Evolutionary conservation across 2,888 invertebrate species (phyloP).

Genomic region (Copidosoma aretas): DNA sequence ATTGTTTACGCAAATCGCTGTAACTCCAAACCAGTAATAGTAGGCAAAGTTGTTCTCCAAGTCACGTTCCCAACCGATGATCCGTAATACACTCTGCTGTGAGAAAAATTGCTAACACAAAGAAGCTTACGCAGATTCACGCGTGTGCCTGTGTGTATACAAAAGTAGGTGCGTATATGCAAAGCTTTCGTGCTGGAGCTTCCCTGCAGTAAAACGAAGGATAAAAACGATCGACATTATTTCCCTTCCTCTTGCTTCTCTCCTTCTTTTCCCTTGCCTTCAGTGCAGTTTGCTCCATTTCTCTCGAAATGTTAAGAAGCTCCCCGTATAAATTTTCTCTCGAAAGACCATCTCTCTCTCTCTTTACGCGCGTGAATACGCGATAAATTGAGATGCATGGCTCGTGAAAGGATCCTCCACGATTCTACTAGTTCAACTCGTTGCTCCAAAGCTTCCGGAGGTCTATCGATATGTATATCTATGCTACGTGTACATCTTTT

Average conservation of each 20-base stretch:
- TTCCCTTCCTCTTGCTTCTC: no score
- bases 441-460: no score
- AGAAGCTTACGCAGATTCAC: no score
- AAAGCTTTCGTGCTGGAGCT: no score
- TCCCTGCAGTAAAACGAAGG: no score
- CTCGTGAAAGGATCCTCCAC: conserved; percentile 15
- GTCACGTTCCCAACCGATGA: conserved; percentile 41
- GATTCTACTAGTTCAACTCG: conserved; percentile 18
- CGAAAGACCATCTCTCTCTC: background rate
- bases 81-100: conserved; percentile 27
- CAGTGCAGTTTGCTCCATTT: conserved; percentile 23
- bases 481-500: no score
- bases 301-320: conserved; percentile 37
- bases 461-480: no score
- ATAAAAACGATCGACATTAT: no score
- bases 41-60: background rate
- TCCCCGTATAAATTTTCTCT: conserved; percentile 17
- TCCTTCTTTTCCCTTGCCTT: no score
- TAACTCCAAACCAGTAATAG: background rate
- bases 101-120: background rate
- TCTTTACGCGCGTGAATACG: background rate
- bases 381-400: conserved; percentile 21
- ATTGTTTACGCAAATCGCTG: conserved; percentile 35
- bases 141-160: no score
- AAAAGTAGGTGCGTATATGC: no score